Evolutionary conservation across 1,140 invertebrate genomes (phyloP), one percentile per base, ranked within the genome.

Genomic region (Listronotus oregonensis): DNA sequence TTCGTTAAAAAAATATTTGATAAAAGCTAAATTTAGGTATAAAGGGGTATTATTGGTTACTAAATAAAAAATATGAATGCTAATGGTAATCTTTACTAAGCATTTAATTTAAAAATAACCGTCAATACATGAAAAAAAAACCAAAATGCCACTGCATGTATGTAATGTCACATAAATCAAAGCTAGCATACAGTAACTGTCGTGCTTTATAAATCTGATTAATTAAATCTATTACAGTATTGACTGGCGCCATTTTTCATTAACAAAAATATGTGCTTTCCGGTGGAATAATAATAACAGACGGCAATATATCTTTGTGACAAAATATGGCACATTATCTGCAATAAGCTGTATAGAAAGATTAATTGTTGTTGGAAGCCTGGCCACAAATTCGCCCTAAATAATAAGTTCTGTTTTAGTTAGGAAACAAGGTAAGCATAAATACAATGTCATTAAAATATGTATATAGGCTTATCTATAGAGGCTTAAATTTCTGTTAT

Each of bases 311-410:
- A 64, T 64, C 61, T 64, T 64, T 64, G 61, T 64, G 61, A 64
- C 61, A 64, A 64, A 64, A 64, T 64, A 64, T 55, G 61, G 61
- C 61, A 64, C 40, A 64, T 64, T 64, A 64, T 64, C 61, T 56
- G 61, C 61, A 55, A 64, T 64, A 64, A 55, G 61, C 61, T 55
- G 52, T 64, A 64, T 56, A 17, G 61, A 44, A 64, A 64, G 61
- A 64, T 64, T 64, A 55, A 64, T 64, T 56, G 44, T 64, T 14
- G 18, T 31, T 64, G 51, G 61, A 55, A 37, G 61, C 46, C 43
- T 60, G 58, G 58, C 46, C 34, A 18, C 58, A 40, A 43, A 46
- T 17, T 52, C 47, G 59, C 59, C 51, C 61, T 64, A 55, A 64
- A 64, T 64, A 64, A 56, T 64, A 64, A 64, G 61, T 64, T 56